Base-by-base conservation (phyloP, 2,113 vertebrate species). In the Ammospiza caudacuta region DNA sequence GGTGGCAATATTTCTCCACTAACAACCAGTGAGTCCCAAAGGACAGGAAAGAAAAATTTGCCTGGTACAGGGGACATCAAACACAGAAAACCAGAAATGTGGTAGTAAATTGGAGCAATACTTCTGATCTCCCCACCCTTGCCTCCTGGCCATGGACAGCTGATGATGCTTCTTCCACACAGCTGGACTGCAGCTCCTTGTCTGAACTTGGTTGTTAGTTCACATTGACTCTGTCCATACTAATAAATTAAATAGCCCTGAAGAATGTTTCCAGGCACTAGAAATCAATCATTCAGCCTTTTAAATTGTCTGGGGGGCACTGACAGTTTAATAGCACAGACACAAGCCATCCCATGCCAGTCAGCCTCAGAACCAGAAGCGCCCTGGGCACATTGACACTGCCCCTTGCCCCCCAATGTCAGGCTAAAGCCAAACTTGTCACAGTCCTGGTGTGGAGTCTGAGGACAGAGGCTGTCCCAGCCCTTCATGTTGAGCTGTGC, bases 201-300 rank as follows among this genome's bases (percentile, higher is more conserved):
- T 47, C 92, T 91, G 92, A 70, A 29, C 41, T 52, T 75, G 54
- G 44, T 41, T 72, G 52, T 84, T 82, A 51, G 61, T 76, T 95
- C 78, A 72, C 66, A 69, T 76, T 72, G 55, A 72, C 58, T 94
- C 82, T 93, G 87, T 90, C 92, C 72, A 4, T 64, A 28, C 83
- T 66, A 94, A 96, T 95, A 94, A 85, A 79, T 90, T 64, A 72
- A 91, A 87, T 62, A 79, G 70, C n/a, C 55, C 70, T 52, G 67
- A 79, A 85, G 90, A 96, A 96, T 61, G 49, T 85, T 93, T 96
- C 95, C 94, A 91, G 82, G 44, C 87, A 25, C 62, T 67, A 49
- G 92, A 85, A 91, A 96, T 94, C 90, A 93, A 95, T 91, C 92
- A 93, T 91, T 93, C 39, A 29, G 44, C 49, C 84, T 78, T 78